phyloP scores from a whole-genome alignment of 1,140 invertebrate species.

The Lordiphosa clarofinis region DNA sequence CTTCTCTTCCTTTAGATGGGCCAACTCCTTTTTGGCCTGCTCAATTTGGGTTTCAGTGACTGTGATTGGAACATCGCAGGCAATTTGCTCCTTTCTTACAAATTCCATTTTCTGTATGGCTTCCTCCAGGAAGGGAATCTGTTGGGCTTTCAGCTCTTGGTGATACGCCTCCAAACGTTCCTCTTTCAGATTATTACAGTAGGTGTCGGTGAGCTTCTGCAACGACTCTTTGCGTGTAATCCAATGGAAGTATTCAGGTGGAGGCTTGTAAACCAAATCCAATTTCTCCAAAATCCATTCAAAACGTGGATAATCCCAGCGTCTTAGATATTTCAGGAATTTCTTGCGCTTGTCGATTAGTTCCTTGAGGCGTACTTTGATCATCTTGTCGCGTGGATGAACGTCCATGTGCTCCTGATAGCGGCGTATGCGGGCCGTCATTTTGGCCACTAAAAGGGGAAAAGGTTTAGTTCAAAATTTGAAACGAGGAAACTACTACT shows the following conservation, averaged over 20 bases:
- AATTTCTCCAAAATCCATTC: conserved; percentile 92
- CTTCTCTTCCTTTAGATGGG: conserved; percentile 73
- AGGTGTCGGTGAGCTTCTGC: conserved; percentile 83
- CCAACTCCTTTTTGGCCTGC: conserved; percentile 81
- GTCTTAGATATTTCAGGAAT: conserved; percentile 84
- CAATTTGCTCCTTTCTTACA: conserved; percentile 86
- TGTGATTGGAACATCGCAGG: conserved; percentile 83
- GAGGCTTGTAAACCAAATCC: conserved; percentile 87
- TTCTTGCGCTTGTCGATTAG: conserved; percentile 89
- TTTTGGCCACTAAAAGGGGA: conserved; percentile 80
- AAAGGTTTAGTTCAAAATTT: background rate
- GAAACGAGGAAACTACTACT: background rate
- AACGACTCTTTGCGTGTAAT: conserved; percentile 85
- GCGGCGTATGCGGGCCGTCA: conserved; percentile 82
- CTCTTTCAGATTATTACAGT: conserved; percentile 85
- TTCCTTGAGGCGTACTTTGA: conserved; percentile 84
- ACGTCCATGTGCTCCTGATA: conserved; percentile 81
- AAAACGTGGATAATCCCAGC: conserved; percentile 90
- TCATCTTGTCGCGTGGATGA: conserved; percentile 80
- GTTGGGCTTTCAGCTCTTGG: conserved; percentile 83
- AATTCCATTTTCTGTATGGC: conserved; percentile 84
- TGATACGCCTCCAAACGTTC: conserved; percentile 85
- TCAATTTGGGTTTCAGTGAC: conserved; percentile 85
- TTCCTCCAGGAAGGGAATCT: conserved; percentile 84
- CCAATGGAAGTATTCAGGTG: conserved; percentile 81